Conservation (phyloP, 2,888 invertebrate genomes). For the Isoperla grammatica region DNA sequence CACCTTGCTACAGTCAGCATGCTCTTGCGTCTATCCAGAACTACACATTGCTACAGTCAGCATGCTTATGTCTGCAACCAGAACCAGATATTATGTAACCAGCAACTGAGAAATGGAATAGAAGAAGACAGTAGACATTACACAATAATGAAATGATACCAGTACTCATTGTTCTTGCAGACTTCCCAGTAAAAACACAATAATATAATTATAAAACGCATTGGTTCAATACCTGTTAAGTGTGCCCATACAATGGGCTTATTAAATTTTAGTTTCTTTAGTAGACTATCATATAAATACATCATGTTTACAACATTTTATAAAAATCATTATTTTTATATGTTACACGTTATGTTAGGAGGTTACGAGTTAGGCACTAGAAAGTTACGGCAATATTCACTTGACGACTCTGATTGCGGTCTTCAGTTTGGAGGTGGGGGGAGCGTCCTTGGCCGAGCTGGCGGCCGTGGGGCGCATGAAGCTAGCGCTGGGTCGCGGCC, state of each 20-base stretch:
- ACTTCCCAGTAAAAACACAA: not conserved
- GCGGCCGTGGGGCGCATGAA: conserved; percentile 88
- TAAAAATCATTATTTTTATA: not conserved
- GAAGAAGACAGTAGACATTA: not conserved
- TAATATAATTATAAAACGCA: not conserved
- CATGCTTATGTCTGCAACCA: too few species aligned
- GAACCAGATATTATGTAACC: too few species aligned
- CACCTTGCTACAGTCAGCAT: too few species aligned
- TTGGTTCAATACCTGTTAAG: not conserved
- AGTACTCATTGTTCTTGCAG: not conserved
- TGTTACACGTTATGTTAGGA: not conserved
- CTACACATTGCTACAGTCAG: too few species aligned
- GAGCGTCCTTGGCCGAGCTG: conserved; percentile 66
- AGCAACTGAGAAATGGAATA: conserved; percentile 1
- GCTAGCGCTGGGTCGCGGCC: conserved; percentile 41
- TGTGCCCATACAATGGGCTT: not conserved
- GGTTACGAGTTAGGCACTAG: not conserved
- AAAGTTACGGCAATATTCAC: not conserved
- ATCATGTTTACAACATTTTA: not conserved
- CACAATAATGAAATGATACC: too few species aligned
- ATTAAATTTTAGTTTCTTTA: not conserved
- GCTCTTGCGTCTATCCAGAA: too few species aligned
- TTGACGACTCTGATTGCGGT: not conserved
- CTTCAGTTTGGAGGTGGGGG: conserved; percentile 6
- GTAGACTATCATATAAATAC: not conserved